Evolutionary conservation across 2,797 vertebrate genomes (phyloP), one percentile per base, ranked within the genome.

Genomic region (Anguilla anguilla): DNA sequence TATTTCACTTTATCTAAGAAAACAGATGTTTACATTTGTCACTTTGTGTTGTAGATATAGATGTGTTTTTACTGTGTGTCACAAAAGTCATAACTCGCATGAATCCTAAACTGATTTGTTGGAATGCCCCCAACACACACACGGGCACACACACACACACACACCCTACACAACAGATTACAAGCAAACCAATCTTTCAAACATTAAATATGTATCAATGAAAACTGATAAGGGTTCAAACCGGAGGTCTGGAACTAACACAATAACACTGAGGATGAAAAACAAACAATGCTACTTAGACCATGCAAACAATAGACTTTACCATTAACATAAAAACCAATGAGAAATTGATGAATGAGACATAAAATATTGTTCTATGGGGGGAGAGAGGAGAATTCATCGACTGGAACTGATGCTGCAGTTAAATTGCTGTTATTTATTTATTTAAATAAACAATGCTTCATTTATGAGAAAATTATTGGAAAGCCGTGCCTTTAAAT

Each of bases 381-480:
- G 22, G 59, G 69, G 28, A 77, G 67, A 55, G 43, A 25, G 28
- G 28, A 19, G 22, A 72, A 55, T 53, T 88, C 39, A 79, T 67
- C n/a, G 28, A 83, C 74, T 86, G 59, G 77, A 86, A 61, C 46
- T 35, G 57, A 49, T 53, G 77, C 59, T 88, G 61, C 51, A 35
- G 46, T 87, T 82, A 83, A 82, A 86, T 72, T 82, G 57, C 55
- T 69, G 59, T 19, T 61, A 67, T 88, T 57, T 81, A 74, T 79
- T 88, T 88, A 77, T 79, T 77, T 51, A 59, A 85, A 61, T 85
- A 81, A 85, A 85, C 84, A 81, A 85, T 85, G 59, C 85, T 61
- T 57, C 61, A 86, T 69, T 85, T 67, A 64, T 61, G 11, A 46
- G 31, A 64, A 64, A 64, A 64, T 22, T 31, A 57, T 43, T 85